Evolutionary conservation across 2,888 invertebrate species (phyloP).

Genomic region (Lycaena phlaeas): DNA sequence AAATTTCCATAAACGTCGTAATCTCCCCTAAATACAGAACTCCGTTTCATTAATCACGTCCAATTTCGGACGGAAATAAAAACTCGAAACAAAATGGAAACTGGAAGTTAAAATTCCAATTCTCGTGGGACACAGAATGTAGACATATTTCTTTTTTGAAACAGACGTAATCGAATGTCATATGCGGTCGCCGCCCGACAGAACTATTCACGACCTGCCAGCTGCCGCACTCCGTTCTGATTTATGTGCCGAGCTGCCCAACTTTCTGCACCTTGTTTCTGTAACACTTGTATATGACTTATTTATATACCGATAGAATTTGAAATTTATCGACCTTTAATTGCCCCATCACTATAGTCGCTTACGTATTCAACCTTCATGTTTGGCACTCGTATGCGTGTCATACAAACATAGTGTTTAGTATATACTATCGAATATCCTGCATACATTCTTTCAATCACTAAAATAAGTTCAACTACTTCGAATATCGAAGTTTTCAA

Average conservation of each 20-base stretch:
- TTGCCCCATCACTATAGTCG: no score
- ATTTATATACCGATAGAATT: conserved; percentile 4
- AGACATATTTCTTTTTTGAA: conserved; percentile 24
- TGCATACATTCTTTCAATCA: no score
- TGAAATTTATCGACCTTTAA: conserved; percentile 24
- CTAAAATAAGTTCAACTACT: no score
- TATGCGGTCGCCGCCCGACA: conserved; percentile 51
- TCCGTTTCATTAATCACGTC: no score
- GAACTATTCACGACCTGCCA: conserved; percentile 52
- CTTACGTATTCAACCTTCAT: no score
- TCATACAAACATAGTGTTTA: no score
- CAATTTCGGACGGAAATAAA: no score
- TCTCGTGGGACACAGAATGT: conserved; percentile 15
- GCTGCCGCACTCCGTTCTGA: conserved; percentile 48
- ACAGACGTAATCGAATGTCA: conserved; percentile 62
- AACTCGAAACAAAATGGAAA: conserved; percentile 9
- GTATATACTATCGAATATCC: no score
- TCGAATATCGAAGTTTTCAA: no score
- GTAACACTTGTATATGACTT: conserved; percentile 44
- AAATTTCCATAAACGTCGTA: no score
- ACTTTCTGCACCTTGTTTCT: conserved; percentile 65
- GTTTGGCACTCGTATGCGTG: no score
- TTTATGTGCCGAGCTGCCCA: conserved; percentile 60
- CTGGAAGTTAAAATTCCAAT: conserved; percentile 10
- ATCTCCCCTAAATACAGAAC: no score